phyloP scores from a whole-genome alignment of 2,113 vertebrate genomes.

The Lutjanus erythropterus region DNA sequence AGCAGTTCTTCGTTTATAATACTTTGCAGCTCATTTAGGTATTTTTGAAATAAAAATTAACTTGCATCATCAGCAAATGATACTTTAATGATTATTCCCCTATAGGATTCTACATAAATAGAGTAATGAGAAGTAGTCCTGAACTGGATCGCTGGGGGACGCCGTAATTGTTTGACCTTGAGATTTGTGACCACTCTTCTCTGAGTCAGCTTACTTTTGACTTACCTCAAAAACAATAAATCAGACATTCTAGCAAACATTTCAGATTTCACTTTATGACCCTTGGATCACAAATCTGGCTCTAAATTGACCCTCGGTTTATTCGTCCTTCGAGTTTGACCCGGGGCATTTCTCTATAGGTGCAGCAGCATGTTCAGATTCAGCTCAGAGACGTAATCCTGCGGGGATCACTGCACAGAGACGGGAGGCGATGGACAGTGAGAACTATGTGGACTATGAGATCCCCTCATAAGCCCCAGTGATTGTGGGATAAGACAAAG shows the following conservation, averaged over 20 bases:
- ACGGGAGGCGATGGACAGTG: conserved; percentile 51
- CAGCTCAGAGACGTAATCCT: conserved; percentile 53
- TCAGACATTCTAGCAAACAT: neutral
- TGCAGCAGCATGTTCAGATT: neutral
- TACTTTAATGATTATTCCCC: no score
- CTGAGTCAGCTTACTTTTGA: neutral
- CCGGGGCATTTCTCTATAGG: neutral
- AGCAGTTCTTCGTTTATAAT: no score
- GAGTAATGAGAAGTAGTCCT: no score
- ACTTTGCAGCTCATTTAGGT: no score
- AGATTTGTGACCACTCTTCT: no score
- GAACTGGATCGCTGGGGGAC: no score
- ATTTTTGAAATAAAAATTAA: no score
- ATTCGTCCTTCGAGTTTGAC: neutral
- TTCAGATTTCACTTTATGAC: neutral
- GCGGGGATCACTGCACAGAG: conserved; percentile 33
- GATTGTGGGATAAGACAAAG: conserved; percentile 67
- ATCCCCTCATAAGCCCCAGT: conserved; percentile 54
- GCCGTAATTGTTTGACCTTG: no score
- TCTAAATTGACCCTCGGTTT: neutral
- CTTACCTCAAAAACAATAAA: neutral
- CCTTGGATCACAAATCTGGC: neutral
- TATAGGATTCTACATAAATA: no score
- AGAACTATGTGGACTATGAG: conserved; percentile 54
- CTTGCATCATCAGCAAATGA: no score